Evolutionary conservation across 1,140 invertebrate species (phyloP).

Genomic region (Drosophila subobscura): DNA sequence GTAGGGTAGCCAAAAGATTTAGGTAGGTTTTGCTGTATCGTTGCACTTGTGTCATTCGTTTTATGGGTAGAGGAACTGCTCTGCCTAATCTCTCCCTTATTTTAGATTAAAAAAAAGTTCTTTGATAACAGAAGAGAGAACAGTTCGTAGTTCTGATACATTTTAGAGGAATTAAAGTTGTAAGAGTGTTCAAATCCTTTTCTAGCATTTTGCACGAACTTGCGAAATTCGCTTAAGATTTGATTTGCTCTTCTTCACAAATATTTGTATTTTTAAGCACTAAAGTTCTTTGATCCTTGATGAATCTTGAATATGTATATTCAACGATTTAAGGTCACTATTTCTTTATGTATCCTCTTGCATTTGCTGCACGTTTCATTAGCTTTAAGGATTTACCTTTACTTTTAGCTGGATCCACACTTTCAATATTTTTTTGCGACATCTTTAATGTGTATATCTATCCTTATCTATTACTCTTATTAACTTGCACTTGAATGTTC

Average conservation of each 20-base stretch:
- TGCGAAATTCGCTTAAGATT: no score
- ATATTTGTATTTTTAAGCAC: not conserved
- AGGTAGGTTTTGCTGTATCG: not conserved
- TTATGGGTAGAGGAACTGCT: not conserved
- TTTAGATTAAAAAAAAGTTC: not conserved
- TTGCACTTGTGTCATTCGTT: not conserved
- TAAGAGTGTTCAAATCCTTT: no score
- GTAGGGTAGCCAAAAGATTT: not conserved
- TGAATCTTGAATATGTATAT: not conserved
- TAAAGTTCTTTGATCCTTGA: no score
- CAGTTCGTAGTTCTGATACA: no score
- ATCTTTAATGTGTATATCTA: constrained; percentile 19
- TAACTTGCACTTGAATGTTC: constrained; percentile 23
- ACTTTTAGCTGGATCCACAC: constrained; percentile 31
- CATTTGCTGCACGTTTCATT: not conserved
- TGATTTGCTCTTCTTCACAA: no score
- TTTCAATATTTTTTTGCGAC: constrained; percentile 37
- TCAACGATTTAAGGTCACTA: not conserved
- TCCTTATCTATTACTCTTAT: constrained; percentile 19
- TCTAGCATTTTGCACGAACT: not conserved
- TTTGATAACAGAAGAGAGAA: no score
- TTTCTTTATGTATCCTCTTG: not conserved
- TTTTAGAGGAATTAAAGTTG: no score
- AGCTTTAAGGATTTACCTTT: constrained; percentile 44
- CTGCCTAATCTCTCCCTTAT: not conserved